These are phyloP conservation scores for Sporophila hypoxantha DNA, from an alignment of 2,113 vertebrate genomes.

Conservation along the genomic window DNA sequence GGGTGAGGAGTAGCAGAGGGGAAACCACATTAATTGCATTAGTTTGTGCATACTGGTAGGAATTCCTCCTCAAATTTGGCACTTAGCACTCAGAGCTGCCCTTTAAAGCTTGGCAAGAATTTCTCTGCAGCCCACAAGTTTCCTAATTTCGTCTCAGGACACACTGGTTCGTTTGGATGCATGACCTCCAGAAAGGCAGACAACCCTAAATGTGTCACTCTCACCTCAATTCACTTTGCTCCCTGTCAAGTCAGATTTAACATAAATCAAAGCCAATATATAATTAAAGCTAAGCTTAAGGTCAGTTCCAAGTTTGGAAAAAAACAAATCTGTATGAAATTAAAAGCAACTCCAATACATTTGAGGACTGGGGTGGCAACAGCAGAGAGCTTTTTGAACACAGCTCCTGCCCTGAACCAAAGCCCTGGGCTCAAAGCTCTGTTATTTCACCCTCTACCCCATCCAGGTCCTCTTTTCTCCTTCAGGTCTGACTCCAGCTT, in stretches of 20 bases:
- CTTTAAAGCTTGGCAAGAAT: slow-evolving; percentile 50
- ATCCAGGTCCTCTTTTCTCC: background rate
- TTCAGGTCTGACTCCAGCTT: background rate
- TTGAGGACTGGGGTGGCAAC: background rate
- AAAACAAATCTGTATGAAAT: background rate
- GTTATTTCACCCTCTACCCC: background rate
- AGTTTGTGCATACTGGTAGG: slow-evolving; percentile 21
- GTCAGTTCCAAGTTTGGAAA: background rate
- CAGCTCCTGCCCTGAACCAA: background rate
- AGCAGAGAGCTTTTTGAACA: background rate
- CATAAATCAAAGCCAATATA: slow-evolving; percentile 3
- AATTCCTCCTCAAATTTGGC: slow-evolving; percentile 43
- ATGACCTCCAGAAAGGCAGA: background rate
- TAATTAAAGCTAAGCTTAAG: slow-evolving; percentile 13
- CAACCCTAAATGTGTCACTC: background rate
- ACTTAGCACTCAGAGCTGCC: slow-evolving; percentile 16
- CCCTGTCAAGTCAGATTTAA: background rate
- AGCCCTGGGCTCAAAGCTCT: background rate
- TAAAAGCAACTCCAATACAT: background rate
- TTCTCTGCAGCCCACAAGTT: slow-evolving; percentile 34
- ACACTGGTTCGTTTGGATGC: slow-evolving; percentile 21
- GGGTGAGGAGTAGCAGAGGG: slow-evolving; percentile 38
- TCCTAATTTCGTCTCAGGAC: slow-evolving; percentile 34
- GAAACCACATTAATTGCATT: slow-evolving; percentile 59
- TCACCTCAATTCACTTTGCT: slow-evolving; percentile 37